These are phyloP conservation scores for Corbicula japonica DNA, from an alignment of 2,888 invertebrate species.

Conservation along the genomic window DNA sequence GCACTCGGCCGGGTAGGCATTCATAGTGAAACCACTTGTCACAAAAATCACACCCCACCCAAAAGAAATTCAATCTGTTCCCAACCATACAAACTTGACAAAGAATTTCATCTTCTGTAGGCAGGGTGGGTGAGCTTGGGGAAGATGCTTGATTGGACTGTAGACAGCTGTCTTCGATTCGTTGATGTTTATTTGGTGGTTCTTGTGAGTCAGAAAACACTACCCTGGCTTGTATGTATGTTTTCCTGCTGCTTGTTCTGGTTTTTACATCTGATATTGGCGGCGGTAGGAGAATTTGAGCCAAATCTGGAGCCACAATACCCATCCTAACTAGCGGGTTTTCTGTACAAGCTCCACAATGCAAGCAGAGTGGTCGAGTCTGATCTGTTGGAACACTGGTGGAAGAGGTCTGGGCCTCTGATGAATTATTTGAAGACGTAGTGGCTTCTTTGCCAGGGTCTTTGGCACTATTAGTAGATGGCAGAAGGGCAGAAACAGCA, in stretches of 20 bases:
- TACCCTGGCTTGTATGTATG: constrained; percentile 1
- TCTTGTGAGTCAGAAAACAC: not conserved
- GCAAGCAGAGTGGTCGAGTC: too few species aligned
- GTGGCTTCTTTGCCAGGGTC: not conserved
- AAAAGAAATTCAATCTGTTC: not conserved
- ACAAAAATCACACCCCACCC: constrained; percentile 12
- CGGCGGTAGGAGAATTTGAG: not conserved
- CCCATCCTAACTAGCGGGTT: constrained; percentile 5
- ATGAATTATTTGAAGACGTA: not conserved
- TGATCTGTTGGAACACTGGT: too few species aligned
- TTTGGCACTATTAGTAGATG: not conserved
- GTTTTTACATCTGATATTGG: not conserved
- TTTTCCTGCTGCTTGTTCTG: not conserved
- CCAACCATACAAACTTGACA: constrained; percentile 1
- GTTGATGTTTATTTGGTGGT: not conserved
- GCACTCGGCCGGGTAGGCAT: not conserved
- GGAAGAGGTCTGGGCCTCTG: too few species aligned
- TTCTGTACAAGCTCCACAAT: not conserved
- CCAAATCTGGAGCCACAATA: constrained; percentile 7
- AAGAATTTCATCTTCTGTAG: not conserved
- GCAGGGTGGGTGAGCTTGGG: not conserved
- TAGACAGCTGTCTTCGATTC: too few species aligned
- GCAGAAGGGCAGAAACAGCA: not conserved
- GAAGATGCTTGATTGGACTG: not conserved
- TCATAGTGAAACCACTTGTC: constrained; percentile 7